A percentile compares a stretch with the other conserved stretches of the same genome.
These are phyloP conservation scores for Aplodontia rufa DNA, from an alignment of 2,113 vertebrate species.

Conservation along the genomic window DNA sequence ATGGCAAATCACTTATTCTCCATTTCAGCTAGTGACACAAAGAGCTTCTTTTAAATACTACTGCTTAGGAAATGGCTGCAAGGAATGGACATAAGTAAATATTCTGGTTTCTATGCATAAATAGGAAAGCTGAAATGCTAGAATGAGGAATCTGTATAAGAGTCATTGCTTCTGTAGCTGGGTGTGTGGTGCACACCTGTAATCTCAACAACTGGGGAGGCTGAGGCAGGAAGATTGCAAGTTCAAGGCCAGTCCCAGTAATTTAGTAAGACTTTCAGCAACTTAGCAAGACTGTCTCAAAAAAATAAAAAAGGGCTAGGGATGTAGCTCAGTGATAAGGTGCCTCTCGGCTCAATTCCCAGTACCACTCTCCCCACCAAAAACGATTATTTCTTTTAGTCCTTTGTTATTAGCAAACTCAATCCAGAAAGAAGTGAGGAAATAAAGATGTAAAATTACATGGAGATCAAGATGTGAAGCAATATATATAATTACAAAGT, in stretches of 20 bases:
- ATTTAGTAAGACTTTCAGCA: too few species aligned
- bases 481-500: background rate
- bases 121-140: background rate
- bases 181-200: too few species aligned
- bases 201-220: too few species aligned
- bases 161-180: background rate
- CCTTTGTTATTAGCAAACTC: conserved; percentile 19
- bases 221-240: too few species aligned
- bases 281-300: too few species aligned
- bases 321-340: too few species aligned
- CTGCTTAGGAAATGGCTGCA: background rate
- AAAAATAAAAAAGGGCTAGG: too few species aligned
- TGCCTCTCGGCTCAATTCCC: too few species aligned
- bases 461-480: background rate
- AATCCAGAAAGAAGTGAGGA: background rate
- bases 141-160: background rate
- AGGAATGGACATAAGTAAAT: background rate
- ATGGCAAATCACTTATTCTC: background rate
- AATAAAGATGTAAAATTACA: background rate
- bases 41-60: background rate
- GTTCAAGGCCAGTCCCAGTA: too few species aligned
- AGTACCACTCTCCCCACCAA: too few species aligned
- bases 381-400: background rate
- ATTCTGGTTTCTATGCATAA: conserved; percentile 12
- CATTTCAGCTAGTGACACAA: background rate